Conservation (phyloP, 2,113 vertebrate genomes). For the Proteles cristata region DNA sequence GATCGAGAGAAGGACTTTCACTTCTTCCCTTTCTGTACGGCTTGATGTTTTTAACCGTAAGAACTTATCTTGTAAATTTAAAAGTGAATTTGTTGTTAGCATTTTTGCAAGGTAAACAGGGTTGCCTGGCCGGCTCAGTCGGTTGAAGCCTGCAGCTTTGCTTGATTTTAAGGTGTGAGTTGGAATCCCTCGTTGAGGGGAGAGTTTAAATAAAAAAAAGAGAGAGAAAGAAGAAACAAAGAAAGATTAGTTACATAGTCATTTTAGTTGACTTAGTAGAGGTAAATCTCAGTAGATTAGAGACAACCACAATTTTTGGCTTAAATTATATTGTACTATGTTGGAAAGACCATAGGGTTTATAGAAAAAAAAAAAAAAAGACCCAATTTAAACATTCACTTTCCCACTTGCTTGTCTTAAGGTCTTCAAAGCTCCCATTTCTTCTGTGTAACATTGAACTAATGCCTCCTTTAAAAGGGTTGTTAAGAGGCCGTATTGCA, state of each 20-base stretch:
- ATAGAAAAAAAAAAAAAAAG: background rate
- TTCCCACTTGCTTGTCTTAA: background rate
- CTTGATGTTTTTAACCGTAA: background rate
- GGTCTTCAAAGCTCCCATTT: background rate
- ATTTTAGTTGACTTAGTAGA: background rate
- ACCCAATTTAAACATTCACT: background rate
- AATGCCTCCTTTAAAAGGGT: background rate
- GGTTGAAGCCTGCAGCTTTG: too few species aligned
- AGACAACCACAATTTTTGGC: background rate
- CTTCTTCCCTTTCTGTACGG: background rate
- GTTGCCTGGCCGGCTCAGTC: too few species aligned
- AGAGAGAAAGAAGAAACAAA: too few species aligned
- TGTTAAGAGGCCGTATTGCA: background rate
- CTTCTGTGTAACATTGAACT: background rate
- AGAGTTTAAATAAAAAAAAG: too few species aligned
- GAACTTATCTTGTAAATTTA: background rate
- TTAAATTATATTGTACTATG: background rate
- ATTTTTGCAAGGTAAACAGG: background rate
- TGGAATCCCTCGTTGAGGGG: too few species aligned
- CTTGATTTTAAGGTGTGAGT: too few species aligned
- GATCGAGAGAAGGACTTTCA: background rate
- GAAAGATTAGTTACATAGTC: background rate
- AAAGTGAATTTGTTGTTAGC: conserved; percentile 1
- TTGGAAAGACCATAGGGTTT: background rate
- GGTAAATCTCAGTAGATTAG: background rate